phyloP scores from a whole-genome alignment of 64 coral and sea anemone genomes.

The Hydrozoanthus tunicans region DNA sequence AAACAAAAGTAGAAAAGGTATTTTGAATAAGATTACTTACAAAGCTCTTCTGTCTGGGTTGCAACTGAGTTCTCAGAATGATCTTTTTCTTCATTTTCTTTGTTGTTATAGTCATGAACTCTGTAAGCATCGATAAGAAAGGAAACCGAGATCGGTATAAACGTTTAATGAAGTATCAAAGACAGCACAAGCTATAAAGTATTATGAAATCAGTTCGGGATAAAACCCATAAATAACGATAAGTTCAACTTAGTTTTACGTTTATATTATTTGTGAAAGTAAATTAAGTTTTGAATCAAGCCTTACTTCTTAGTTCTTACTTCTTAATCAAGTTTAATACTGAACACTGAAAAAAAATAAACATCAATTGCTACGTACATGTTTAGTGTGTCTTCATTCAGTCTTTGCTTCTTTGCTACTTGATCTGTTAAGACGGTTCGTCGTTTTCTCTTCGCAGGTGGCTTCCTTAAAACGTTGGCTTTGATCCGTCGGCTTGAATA shows the following conservation, averaged over 20 bases:
- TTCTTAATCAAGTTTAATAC: neutral
- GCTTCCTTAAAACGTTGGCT: conserved; percentile 26
- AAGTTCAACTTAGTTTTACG: neutral
- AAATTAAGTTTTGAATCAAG: neutral
- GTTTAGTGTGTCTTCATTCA: neutral
- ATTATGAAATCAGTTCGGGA: neutral
- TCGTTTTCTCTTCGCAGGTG: conserved; percentile 35
- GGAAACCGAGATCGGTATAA: neutral
- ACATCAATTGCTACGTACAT: neutral
- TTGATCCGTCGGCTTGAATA: conserved; percentile 51
- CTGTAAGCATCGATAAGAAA: conserved; percentile 2
- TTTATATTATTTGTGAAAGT: conserved; percentile 1
- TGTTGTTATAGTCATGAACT: conserved; percentile 5
- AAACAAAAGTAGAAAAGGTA: neutral
- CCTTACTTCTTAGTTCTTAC: neutral
- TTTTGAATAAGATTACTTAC: conserved; percentile 2
- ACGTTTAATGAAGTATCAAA: neutral
- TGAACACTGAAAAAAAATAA: neutral
- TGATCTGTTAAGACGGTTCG: conserved; percentile 37
- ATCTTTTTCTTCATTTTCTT: neutral
- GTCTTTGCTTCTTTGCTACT: neutral
- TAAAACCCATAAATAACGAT: neutral
- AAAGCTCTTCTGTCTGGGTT: neutral
- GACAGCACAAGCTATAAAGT: neutral
- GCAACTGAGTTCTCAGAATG: neutral